These are phyloP conservation scores for Chalcosyrphus nemorum DNA, from an alignment of 2,888 invertebrate species.

Conservation along the genomic window DNA sequence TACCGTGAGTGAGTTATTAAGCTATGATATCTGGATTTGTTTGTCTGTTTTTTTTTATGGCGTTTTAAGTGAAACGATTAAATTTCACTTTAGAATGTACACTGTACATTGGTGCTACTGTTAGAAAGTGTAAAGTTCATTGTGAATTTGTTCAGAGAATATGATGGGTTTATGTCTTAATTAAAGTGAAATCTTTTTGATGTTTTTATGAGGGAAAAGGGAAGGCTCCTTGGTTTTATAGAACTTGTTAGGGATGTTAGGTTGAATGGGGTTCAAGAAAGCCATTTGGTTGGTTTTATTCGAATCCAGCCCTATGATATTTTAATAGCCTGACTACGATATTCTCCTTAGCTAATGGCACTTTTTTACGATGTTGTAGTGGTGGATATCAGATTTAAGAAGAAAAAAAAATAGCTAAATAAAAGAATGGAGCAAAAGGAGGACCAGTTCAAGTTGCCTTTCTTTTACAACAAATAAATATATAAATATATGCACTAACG, in stretches of 20 bases:
- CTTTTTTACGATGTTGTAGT: no score
- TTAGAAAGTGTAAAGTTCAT: slow-evolving; percentile 29
- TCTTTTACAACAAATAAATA: no score
- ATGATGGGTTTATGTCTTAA: not conserved
- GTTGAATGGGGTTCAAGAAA: not conserved
- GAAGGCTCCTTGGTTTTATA: slow-evolving; percentile 15
- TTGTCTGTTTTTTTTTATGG: slow-evolving; percentile 35
- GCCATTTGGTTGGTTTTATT: slow-evolving; percentile 14
- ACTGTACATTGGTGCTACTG: not conserved
- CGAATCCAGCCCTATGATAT: not conserved
- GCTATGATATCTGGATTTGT: slow-evolving; percentile 18
- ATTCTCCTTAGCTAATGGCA: no score
- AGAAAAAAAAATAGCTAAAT: no score
- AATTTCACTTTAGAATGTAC: slow-evolving; percentile 33
- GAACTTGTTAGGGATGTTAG: slow-evolving; percentile 9
- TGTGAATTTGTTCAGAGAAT: slow-evolving; percentile 16
- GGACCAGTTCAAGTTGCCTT: no score
- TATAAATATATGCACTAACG: no score
- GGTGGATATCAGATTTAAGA: no score
- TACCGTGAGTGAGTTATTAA: slow-evolving; percentile 37
- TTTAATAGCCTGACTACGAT: slow-evolving; percentile 3
- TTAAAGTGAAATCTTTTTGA: slow-evolving; percentile 48
- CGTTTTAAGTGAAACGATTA: slow-evolving; percentile 53
- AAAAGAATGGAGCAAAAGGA: no score
- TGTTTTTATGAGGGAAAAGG: not conserved